Evolutionary conservation across 2,888 invertebrate genomes (phyloP), one percentile per base, ranked within the genome.

Genomic region (Sphaerophoria taeniata): DNA sequence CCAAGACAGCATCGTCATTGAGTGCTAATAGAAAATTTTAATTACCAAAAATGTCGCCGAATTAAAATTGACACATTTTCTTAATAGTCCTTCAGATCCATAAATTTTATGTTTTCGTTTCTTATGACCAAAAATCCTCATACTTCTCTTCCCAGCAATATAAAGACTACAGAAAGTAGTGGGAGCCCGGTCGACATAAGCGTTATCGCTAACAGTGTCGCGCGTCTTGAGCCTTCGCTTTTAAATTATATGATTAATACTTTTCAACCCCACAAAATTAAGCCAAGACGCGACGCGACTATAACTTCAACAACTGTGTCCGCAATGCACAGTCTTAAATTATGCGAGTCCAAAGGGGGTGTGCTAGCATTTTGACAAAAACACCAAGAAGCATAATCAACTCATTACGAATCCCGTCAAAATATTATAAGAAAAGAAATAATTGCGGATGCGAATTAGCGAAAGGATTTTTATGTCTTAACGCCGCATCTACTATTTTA

Each of bases 401-500:
- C 87, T 87, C 87, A 88, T 87, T 87, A 87, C 80, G 87, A 85
- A 70, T 85, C 73, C 85, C 86, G 87, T 87, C 87, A 87, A 88
- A 88, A 88, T 87, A 88, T 85, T 85, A 81, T 85, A 85, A 85
- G 85, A 85, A 85, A 81, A 85, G 85, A 85, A 85, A 85, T 85
- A 85, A 85, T 85, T 85, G 81, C 85, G 81, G 85, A 85, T 85
- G 53, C 70, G 85, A 85, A 85, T 85, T 85, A 85, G 81, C 81
- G 49, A 81, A 81, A 70, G 63, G 81, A 85, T 85, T 85, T 85
- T 85, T 85, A 81, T 85, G 85, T 85, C 85, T 81, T 85, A 73
- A 76, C 80, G 49, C 73, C 55, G 74, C 79, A 39, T 60, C 70
- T 34, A 60, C 83, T 36, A 39, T 65, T 75, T 56, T n/a, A 55